phyloP scores from a whole-genome alignment of 2,888 invertebrate species.

The Steinernema hermaphroditum region DNA sequence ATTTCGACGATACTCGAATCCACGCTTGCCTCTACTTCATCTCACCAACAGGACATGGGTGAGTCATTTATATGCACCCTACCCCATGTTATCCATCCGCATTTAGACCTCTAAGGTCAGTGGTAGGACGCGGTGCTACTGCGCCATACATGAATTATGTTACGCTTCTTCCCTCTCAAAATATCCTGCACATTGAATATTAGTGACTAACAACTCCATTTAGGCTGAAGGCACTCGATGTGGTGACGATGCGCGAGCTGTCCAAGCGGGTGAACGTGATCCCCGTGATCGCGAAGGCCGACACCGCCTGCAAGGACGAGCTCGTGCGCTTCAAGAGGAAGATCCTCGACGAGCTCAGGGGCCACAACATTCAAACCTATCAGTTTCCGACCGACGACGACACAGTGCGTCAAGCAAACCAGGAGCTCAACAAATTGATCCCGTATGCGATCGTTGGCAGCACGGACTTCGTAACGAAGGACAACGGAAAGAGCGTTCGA shows the following conservation, averaged over 20 bases:
- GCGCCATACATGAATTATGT: too few relatives aligned
- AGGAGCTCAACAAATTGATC: conserved; percentile 69
- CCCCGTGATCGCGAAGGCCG: conserved; percentile 98
- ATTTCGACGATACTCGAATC: conserved; percentile 90
- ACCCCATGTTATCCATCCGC: background rate
- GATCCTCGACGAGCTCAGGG: conserved; percentile 87
- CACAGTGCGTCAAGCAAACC: conserved; percentile 73
- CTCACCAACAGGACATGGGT: conserved; percentile 90
- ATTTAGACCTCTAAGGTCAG: too few relatives aligned
- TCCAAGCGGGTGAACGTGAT: conserved; percentile 98
- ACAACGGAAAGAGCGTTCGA: conserved; percentile 89
- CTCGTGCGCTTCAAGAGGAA: conserved; percentile 89
- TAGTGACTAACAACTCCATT: too few relatives aligned
- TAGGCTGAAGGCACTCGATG: conserved; percentile 92
- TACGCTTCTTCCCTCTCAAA: too few relatives aligned
- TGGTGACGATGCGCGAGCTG: conserved; percentile 98
- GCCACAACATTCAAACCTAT: conserved; percentile 94
- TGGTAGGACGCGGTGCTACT: too few relatives aligned
- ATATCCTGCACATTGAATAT: too few relatives aligned
- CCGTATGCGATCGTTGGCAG: conserved; percentile 99
- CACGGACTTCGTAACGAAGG: conserved; percentile 89
- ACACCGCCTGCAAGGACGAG: conserved; percentile 96
- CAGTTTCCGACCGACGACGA: conserved; percentile 97
- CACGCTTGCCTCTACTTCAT: conserved; percentile 98
- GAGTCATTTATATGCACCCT: conserved; percentile 12